Conservation (phyloP, 2,113 vertebrate species). For the Austrofundulus limnaeus region DNA sequence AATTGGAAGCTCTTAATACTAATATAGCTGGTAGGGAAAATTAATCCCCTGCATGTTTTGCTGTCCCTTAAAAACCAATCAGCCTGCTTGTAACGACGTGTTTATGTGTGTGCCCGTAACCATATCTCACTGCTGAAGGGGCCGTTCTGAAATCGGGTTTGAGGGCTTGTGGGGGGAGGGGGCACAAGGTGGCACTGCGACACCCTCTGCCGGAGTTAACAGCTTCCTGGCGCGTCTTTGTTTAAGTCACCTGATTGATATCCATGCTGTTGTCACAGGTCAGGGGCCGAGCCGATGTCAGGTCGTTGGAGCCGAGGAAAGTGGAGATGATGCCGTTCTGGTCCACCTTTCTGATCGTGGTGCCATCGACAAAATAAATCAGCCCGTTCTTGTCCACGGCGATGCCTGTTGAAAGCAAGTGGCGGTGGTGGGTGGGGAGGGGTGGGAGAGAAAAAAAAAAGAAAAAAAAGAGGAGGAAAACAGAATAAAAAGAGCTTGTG, state of each 20-base stretch:
- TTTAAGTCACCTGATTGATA: conserved; percentile 88
- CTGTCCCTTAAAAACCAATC: conserved; percentile 15
- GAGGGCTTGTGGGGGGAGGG: too few species aligned
- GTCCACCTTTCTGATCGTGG: conserved; percentile 96
- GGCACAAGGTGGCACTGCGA: conserved; percentile 47
- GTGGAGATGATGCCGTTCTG: conserved; percentile 96
- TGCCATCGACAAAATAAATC: conserved; percentile 98
- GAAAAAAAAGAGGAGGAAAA: conserved; percentile 2
- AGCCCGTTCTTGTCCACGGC: conserved; percentile 93
- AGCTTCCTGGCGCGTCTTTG: conserved; percentile 2
- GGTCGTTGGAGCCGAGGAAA: conserved; percentile 93
- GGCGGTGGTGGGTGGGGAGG: background rate
- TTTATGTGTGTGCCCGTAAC: background rate
- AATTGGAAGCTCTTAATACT: conserved; percentile 20
- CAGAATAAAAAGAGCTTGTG: conserved; percentile 2
- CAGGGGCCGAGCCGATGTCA: conserved; percentile 92
- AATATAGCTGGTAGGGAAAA: conserved; percentile 4
- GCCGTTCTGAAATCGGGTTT: background rate
- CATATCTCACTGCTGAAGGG: conserved; percentile 34
- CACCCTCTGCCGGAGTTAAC: background rate
- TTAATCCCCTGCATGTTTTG: background rate
- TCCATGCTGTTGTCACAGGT: conserved; percentile 98
- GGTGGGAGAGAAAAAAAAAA: background rate
- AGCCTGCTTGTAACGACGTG: background rate
- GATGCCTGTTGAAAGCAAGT: conserved; percentile 82